phyloP scores from a whole-genome alignment of 2,888 invertebrate genomes.

The Sarcophaga carnaria region DNA sequence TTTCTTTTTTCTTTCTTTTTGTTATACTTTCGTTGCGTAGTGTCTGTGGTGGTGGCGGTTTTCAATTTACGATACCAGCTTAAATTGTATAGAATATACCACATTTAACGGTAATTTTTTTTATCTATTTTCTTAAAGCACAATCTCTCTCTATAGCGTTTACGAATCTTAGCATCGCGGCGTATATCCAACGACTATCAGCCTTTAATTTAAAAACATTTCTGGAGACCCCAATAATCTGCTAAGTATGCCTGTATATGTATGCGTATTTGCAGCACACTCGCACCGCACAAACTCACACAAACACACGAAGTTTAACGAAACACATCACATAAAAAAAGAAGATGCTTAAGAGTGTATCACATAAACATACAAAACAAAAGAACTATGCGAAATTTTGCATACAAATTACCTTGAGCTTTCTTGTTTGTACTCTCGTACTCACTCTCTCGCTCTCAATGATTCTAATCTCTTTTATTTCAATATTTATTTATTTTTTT shows the following conservation, averaged over 20 bases:
- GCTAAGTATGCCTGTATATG: slow-evolving; percentile 17
- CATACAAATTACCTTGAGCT: slow-evolving; percentile 69
- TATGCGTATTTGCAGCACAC: slow-evolving; percentile 30
- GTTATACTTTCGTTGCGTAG: slow-evolving; percentile 66
- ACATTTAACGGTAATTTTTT: slow-evolving; percentile 64
- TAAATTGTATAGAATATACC: slow-evolving; percentile 51
- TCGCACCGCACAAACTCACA: slow-evolving; percentile 37
- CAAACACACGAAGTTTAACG: slow-evolving; percentile 57
- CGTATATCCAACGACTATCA: slow-evolving; percentile 80
- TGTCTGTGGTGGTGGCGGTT: slow-evolving; percentile 68
- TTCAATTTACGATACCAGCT: slow-evolving; percentile 57
- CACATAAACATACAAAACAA: slow-evolving; percentile 36
- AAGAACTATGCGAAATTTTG: slow-evolving; percentile 54
- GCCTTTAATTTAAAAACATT: slow-evolving; percentile 74
- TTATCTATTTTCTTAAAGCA: slow-evolving; percentile 25
- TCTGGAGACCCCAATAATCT: slow-evolving; percentile 75
- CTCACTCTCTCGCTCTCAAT: slow-evolving; percentile 8
- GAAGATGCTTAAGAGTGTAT: slow-evolving; percentile 57
- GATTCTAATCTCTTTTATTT: neutral
- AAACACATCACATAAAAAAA: slow-evolving; percentile 49
- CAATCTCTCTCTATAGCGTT: slow-evolving; percentile 74
- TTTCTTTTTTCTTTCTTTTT: slow-evolving; percentile 48
- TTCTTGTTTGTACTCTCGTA: slow-evolving; percentile 39
- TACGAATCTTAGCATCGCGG: slow-evolving; percentile 80
- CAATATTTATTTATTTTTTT: neutral